Percentiles rank a stretch among this genome's conserved stretches.
phyloP scores from a whole-genome alignment of 2,888 invertebrate species.

The Liodrosophila aerea region DNA sequence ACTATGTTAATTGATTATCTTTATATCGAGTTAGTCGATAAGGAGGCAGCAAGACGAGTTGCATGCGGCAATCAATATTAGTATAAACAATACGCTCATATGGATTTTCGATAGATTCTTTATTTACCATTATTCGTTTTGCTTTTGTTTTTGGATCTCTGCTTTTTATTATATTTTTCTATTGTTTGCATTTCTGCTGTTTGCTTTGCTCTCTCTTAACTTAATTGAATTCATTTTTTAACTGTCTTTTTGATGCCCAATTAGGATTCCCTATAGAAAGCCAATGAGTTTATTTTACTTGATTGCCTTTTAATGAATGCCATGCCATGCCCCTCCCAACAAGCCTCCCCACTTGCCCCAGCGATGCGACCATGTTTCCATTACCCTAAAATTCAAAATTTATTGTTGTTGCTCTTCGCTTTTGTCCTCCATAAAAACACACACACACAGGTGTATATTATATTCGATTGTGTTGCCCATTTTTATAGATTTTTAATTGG shows the following conservation, averaged over 20 bases:
- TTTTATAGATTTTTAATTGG: slow-evolving; percentile 70
- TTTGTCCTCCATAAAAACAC: slow-evolving; percentile 20
- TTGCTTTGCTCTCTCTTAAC: slow-evolving; percentile 25
- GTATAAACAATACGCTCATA: slow-evolving; percentile 23
- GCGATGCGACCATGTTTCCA: slow-evolving; percentile 26
- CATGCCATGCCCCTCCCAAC: slow-evolving; percentile 3
- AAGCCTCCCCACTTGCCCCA: not conserved
- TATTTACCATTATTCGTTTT: not conserved
- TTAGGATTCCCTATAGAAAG: slow-evolving; percentile 71
- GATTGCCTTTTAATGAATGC: slow-evolving; percentile 67
- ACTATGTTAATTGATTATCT: slow-evolving; percentile 55
- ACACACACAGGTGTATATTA: slow-evolving; percentile 5
- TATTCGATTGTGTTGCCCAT: slow-evolving; percentile 42
- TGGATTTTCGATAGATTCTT: slow-evolving; percentile 20
- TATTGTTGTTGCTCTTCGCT: slow-evolving; percentile 21
- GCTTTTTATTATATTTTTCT: slow-evolving; percentile 12
- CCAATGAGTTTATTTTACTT: slow-evolving; percentile 72
- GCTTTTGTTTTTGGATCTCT: slow-evolving; percentile 3
- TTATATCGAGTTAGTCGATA: slow-evolving; percentile 14
- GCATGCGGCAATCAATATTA: slow-evolving; percentile 31
- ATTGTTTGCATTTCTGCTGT: slow-evolving; percentile 29
- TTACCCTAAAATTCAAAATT: slow-evolving; percentile 43
- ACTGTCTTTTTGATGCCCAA: slow-evolving; percentile 62
- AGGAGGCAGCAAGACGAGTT: slow-evolving; percentile 1
- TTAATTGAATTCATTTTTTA: slow-evolving; percentile 66